Conservation (phyloP, 2,888 invertebrate genomes). For the Tiliacea aurago region DNA sequence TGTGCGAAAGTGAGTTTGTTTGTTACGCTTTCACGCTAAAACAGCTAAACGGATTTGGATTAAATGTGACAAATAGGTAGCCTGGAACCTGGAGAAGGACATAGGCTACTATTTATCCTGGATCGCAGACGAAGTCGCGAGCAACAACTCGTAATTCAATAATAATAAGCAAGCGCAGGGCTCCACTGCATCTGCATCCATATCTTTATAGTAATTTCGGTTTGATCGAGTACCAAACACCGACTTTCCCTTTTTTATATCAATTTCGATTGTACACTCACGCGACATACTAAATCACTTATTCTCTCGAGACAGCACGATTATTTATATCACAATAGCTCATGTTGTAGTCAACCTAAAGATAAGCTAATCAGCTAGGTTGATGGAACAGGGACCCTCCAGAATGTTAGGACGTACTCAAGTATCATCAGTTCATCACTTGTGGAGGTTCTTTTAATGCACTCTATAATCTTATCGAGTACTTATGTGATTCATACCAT, state of each 20-base stretch:
- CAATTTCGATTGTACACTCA: not conserved
- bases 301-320: constrained; percentile 1
- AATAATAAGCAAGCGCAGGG: not conserved
- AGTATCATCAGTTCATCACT: not conserved
- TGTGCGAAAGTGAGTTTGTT: too few relatives aligned
- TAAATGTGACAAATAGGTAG: too few relatives aligned
- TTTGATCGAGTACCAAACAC: not conserved
- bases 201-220: not conserved
- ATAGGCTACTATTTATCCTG: too few relatives aligned
- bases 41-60: too few relatives aligned
- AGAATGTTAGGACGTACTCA: not conserved
- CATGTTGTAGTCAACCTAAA: not conserved
- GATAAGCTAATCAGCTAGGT: not conserved
- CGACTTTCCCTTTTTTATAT: constrained; percentile 12
- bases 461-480: not conserved
- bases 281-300: constrained; percentile 1
- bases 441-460: not conserved
- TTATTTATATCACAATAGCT: not conserved
- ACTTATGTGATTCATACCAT: too few relatives aligned
- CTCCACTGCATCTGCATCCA: not conserved
- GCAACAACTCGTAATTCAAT: too few relatives aligned
- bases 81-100: too few relatives aligned
- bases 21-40: too few relatives aligned
- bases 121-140: too few relatives aligned
- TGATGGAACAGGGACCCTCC: not conserved